Evolutionary conservation across 2,888 invertebrate genomes (phyloP).

Genomic region (Neoitamus cyanurus): DNA sequence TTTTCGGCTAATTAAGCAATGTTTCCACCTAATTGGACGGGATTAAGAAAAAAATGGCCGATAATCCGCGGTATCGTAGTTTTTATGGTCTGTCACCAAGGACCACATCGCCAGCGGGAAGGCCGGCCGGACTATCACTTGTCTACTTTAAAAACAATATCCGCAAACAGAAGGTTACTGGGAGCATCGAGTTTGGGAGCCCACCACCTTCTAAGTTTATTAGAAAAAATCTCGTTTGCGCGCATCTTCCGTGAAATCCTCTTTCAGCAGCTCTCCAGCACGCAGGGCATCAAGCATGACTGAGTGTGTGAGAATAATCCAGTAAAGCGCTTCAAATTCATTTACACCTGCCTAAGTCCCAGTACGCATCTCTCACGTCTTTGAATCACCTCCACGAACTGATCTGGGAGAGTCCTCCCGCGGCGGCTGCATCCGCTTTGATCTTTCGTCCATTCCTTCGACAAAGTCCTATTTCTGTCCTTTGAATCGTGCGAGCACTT

Average conservation of each 20-base stretch:
- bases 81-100: conserved; percentile 27
- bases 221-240: neutral
- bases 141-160: neutral
- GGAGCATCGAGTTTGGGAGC: neutral
- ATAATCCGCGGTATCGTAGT: neutral
- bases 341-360: conserved; percentile 9
- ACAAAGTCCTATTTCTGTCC: conserved; percentile 36
- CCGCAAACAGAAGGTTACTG: neutral
- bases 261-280: neutral
- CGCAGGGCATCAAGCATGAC: neutral
- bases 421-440: conserved; percentile 9
- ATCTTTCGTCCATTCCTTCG: neutral
- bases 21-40: conserved; percentile 24
- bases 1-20: conserved; percentile 37
- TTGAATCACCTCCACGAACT: neutral
- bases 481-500: neutral
- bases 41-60: conserved; percentile 13
- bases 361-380: neutral
- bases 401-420: neutral
- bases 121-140: conserved; percentile 1
- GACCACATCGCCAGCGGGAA: conserved; percentile 3
- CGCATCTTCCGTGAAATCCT: neutral
- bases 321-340: neutral
- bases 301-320: neutral
- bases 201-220: neutral